A percentile compares a stretch with the other conserved stretches of the same genome.
These are phyloP conservation scores for Delphinus delphis DNA, from an alignment of 2,113 vertebrate species.

Conservation along the genomic window DNA sequence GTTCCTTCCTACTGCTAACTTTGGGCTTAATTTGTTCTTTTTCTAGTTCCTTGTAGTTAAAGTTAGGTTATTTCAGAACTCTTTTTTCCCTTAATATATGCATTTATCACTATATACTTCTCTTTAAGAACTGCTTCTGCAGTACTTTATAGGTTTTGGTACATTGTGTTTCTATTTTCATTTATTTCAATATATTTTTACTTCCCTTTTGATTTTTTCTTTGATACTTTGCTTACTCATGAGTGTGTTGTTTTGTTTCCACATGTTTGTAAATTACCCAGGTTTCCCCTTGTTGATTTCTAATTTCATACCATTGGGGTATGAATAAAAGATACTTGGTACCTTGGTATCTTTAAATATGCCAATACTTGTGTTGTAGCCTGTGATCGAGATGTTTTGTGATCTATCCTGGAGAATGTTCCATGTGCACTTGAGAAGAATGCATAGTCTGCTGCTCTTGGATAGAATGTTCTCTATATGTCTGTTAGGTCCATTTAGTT, in stretches of 20 bases:
- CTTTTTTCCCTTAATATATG: not conserved
- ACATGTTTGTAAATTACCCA: not conserved
- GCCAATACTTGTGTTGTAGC: not conserved
- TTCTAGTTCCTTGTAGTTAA: not conserved
- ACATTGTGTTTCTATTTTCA: not conserved
- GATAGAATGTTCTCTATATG: not conserved
- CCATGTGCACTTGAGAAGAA: not conserved
- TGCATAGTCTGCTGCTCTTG: not conserved
- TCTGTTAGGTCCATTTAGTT: not conserved
- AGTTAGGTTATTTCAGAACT: not conserved
- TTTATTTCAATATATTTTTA: not conserved
- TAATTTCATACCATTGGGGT: not conserved
- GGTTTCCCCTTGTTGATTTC: not conserved
- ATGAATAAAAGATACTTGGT: not conserved
- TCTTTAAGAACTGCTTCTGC: not conserved
- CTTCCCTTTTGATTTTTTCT: not conserved
- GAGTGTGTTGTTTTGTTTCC: not conserved
- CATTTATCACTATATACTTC: not conserved
- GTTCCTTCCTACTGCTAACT: not conserved
- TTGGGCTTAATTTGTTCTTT: not conserved
- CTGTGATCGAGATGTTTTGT: not conserved
- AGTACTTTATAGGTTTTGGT: not conserved
- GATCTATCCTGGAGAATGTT: not conserved
- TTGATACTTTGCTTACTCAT: not conserved
- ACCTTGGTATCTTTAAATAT: not conserved